Base-by-base conservation (phyloP, 1,140 invertebrate species). In the Danaus plexippus region DNA sequence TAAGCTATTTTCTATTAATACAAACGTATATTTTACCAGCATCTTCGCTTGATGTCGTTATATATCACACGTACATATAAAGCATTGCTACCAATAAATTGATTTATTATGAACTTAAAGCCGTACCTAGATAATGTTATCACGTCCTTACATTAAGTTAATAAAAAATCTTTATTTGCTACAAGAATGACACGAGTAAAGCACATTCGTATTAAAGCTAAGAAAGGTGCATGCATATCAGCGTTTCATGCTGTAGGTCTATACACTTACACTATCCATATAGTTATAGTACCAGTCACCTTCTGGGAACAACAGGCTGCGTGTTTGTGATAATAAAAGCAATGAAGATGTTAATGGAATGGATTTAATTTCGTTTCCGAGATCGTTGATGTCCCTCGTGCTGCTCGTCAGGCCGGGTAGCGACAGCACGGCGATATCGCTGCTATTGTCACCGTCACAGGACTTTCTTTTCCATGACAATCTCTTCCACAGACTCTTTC, bases 261-360 rank as follows among this genome's bases (percentile, higher is more conserved):
- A 69, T 66, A 73, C 59, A 85, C 80, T 85, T 82, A 85, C 80
- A 81, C 75, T 61, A 72, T 85, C 75, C 69, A 85, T 71, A 62
- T 84, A 85, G 67, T 78, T 72, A 84, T 72, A 86, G 75, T 86
- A 86, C 80, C 80, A 85, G 78, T 74, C 79, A 80, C 71, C 77
- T 11, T 84, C 76, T 12, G 80, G 76, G 43, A 43, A 66, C 12
- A 85, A 66, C 11, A 82, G 67, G 47, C 66, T 72, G 45, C 79
- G 69, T 43, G 80, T 81, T 66, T 84, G 83, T 51, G 71, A 70
- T 2, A 86, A 57, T 2, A 86, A 67, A 7, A 75, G 63, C 1
- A 86, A 54, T 47, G 82, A 80, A 9, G 80, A 75, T 55, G 63
- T 70, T 9, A 86, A 55, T 9, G 82, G 82, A 9, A 86, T 67